Base-by-base conservation (phyloP, 2,113 vertebrate genomes). In the Patagioenas fasciata region DNA sequence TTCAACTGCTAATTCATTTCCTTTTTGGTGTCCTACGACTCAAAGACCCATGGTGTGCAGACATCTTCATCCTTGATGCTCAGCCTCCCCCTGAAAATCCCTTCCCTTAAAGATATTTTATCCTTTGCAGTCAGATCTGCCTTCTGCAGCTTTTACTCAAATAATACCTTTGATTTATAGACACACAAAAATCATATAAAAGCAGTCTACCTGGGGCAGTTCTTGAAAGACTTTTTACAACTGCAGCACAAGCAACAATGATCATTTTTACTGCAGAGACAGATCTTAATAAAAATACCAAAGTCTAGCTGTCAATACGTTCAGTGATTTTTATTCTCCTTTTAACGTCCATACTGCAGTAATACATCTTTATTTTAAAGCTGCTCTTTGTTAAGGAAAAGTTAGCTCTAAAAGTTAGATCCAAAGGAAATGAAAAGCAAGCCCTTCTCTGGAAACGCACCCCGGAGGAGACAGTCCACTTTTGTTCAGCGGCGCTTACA, bases 341-440 rank as follows among this genome's bases (percentile, higher is more conserved):
- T 73, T 86, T 92, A 92, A 83, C 60, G 20, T 74, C 36, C 57
- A 17, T 15, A 4, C 38, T 29, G 18, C 4, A 11, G 21, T 5
- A 25, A 81, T 29, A 20, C 5, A 36, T 31, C 50, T 86, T 56
- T 32, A 72, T 50, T 85, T 84, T 75, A 40, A 95, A 90, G 90
- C 62, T 74, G 70, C 7, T 32, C 66, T 85, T 78, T 29, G 53
- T 85, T 78, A 65, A 57, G 82, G 64, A 64, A 70, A 65, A 38
- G 44, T 4, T 18, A 92, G 36, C 15, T 48, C 56, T 19, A 11
- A 6, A 26, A 65, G 14, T 31, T 6, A 54, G 86, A 79, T 85
- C 64, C 67, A 31, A 42, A 94, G 93, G 88, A 94, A 93, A 96
- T 81, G 70, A 88, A 77, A 93, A 72, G 78, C 36, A 87, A 95